These are phyloP conservation scores for Parochlus steinenii DNA, from an alignment of 2,888 invertebrate genomes.

Conservation along the genomic window DNA sequence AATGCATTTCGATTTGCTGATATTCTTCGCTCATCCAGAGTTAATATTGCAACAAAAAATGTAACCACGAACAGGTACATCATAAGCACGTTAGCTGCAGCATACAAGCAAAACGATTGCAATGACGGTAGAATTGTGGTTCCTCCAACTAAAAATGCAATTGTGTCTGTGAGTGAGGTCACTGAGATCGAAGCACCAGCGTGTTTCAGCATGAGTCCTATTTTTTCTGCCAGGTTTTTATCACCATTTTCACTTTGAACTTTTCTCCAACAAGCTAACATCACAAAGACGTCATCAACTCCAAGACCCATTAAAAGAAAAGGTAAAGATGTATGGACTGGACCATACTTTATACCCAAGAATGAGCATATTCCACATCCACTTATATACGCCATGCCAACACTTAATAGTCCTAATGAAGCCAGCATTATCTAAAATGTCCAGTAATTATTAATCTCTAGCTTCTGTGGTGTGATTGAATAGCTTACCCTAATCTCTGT, in stretches of 20 bases:
- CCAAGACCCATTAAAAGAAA: constrained; percentile 63
- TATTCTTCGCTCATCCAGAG: constrained; percentile 49
- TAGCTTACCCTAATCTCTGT: constrained; percentile 47
- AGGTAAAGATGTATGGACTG: constrained; percentile 65
- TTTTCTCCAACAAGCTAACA: constrained; percentile 62
- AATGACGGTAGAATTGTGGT: constrained; percentile 65
- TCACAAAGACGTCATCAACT: constrained; percentile 75
- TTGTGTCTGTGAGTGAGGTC: constrained; percentile 66
- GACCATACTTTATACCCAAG: constrained; percentile 56
- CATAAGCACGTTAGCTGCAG: constrained; percentile 56
- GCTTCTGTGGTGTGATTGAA: not conserved
- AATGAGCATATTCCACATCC: constrained; percentile 56
- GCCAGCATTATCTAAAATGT: constrained; percentile 48
- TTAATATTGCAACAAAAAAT: constrained; percentile 64
- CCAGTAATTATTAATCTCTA: too few species aligned
- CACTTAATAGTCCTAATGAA: constrained; percentile 48
- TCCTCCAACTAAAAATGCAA: constrained; percentile 62
- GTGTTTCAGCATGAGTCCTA: constrained; percentile 55
- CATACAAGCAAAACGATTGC: constrained; percentile 68
- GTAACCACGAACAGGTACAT: constrained; percentile 61
- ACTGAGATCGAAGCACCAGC: constrained; percentile 73
- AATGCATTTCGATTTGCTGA: constrained; percentile 45
- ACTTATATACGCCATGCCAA: constrained; percentile 55
- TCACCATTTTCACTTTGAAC: constrained; percentile 34
- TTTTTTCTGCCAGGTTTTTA: constrained; percentile 41